Evolutionary conservation across 2,888 invertebrate species (phyloP).

Genomic region (Spodoptera exigua): DNA sequence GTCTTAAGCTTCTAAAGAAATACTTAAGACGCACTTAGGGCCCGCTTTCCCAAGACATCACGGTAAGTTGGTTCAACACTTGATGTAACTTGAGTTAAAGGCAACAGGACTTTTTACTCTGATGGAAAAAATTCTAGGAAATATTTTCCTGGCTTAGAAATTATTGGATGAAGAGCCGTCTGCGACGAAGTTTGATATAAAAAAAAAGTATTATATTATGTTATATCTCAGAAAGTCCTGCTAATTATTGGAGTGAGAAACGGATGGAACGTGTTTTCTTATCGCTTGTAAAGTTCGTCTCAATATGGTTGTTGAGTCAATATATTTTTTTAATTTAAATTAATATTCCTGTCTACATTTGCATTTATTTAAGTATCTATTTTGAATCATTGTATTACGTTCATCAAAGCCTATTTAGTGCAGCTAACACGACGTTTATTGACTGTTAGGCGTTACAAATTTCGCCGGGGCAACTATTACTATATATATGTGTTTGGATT

Average conservation of each 20-base stretch:
- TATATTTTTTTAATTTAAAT: no score
- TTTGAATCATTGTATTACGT: no score
- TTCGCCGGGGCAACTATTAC: no score
- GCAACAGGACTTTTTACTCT: constrained; percentile 51
- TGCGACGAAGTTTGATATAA: constrained; percentile 10
- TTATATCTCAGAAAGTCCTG: constrained; percentile 3
- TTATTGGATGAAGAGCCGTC: constrained; percentile 9
- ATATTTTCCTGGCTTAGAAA: constrained; percentile 19
- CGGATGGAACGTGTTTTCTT: background rate
- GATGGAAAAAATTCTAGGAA: constrained; percentile 38
- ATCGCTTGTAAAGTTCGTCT: background rate
- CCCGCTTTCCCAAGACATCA: constrained; percentile 50
- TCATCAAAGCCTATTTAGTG: no score
- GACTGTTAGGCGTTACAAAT: no score
- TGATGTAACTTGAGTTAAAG: constrained; percentile 58
- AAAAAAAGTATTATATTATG: constrained; percentile 1
- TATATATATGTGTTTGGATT: no score
- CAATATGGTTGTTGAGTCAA: background rate
- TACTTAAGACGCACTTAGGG: constrained; percentile 67
- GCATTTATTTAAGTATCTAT: no score
- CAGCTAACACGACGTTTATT: no score
- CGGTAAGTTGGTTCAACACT: constrained; percentile 50
- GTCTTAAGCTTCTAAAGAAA: constrained; percentile 64
- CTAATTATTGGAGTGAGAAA: constrained; percentile 14
- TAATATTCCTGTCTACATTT: no score